Percentiles rank a stretch among this genome's conserved stretches.
phyloP scores from a whole-genome alignment of 2,113 vertebrate genomes.

The Ploceus nigricollis region DNA sequence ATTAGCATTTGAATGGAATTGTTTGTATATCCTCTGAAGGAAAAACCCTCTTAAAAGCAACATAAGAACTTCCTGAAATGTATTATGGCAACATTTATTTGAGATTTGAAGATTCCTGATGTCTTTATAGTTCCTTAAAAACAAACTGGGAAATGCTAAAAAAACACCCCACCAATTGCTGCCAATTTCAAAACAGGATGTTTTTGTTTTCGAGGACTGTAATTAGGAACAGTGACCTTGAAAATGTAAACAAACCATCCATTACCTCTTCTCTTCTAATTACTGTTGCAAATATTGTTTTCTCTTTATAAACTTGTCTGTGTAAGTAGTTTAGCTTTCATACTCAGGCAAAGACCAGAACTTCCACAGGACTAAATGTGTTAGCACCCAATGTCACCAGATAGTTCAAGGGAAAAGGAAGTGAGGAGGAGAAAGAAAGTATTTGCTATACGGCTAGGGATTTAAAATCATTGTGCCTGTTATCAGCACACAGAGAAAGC shows the following conservation, averaged over 20 bases:
- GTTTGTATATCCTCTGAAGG: background rate
- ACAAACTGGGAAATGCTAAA: background rate
- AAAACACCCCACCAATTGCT: background rate
- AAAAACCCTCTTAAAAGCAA: constrained; percentile 2
- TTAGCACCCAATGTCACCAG: background rate
- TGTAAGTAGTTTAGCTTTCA: background rate
- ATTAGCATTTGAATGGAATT: constrained; percentile 52
- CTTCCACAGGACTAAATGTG: background rate
- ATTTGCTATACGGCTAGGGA: background rate
- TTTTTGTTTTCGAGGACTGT: constrained; percentile 37
- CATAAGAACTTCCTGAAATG: constrained; percentile 1
- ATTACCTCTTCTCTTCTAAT: constrained; percentile 14
- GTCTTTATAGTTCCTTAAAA: constrained; percentile 15
- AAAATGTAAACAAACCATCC: constrained; percentile 24
- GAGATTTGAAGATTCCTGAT: background rate
- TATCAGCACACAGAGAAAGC: background rate
- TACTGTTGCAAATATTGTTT: background rate
- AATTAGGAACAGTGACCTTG: constrained; percentile 41
- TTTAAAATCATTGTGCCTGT: background rate
- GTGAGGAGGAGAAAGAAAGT: background rate
- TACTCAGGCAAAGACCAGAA: background rate
- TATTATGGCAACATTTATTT: background rate
- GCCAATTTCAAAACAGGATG: constrained; percentile 39
- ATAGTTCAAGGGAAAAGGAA: background rate
- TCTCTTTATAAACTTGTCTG: background rate